Base-by-base conservation (phyloP, 2,797 vertebrate species). In the Chaenodraco wilsoni region DNA sequence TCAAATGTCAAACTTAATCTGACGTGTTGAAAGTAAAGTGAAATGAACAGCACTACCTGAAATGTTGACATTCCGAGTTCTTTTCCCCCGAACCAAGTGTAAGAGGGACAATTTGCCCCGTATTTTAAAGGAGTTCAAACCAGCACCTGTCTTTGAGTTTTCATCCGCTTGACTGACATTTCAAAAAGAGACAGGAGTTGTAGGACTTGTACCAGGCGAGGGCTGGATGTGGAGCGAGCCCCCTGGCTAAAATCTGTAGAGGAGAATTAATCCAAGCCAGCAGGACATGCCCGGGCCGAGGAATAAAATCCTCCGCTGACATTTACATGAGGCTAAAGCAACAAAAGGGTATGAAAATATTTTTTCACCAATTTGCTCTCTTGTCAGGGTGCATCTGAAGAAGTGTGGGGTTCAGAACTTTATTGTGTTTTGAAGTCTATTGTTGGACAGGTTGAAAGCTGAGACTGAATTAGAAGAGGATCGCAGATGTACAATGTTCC, bases 121-220 rank as follows among this genome's bases (percentile, higher is more conserved):
- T 68, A 61, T 49, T 78, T 70, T 48, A 23, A 51, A 12, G 16
- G 3, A 3, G 45, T 67, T 77, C 40, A 66, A 64, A 66, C 33
- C 61, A 37, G 10, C 12, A 41, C 56, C 23, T 69, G 63, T 69
- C 46, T 85, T 54, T 66, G 31, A 74, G 31, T 65, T 10, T 57
- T 75, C 63, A 12, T 68, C 49, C 51, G 67, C 66, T 74, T 92
- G 86, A 90, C 60, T 88, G 89, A 81, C 82, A 68, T 79, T 81
- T 76, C 46, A 44, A 31, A 81, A 69, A 16, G 58, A 79, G 62
- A 55, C 51, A 23, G 54, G 40, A 69, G 65, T 72, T 69, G 82
- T 64, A 64, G 27, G 78, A 82, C 55, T 83, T 84, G 67, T 85
- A 83, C 23, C 62, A 68, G 57, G 44, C 33, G 40, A 37, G 19